These are phyloP conservation scores for Protosalanx chinensis DNA, from an alignment of 2,797 vertebrate species.

Conservation along the genomic window DNA sequence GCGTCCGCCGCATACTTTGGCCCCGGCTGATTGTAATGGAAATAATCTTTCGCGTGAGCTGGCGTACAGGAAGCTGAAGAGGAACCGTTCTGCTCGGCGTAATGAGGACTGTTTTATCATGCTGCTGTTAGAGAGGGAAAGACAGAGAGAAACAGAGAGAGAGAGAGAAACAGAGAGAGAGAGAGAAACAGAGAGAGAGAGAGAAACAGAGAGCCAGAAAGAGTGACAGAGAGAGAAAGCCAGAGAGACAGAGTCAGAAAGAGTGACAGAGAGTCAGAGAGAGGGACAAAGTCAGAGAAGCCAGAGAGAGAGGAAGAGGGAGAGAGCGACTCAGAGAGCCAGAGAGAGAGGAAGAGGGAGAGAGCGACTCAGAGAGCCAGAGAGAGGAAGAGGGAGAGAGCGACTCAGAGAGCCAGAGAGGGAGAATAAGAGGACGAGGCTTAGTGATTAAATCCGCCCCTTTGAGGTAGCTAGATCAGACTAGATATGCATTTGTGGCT, in stretches of 20 bases:
- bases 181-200: background rate
- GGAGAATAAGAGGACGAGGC: background rate
- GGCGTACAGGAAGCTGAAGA: background rate
- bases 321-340: background rate
- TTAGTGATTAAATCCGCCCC: background rate
- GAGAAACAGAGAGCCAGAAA: no score
- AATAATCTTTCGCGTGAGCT: constrained; percentile 44
- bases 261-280: background rate
- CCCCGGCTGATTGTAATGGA: constrained; percentile 69
- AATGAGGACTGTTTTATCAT: constrained; percentile 65
- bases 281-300: background rate
- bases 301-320: constrained; percentile 1
- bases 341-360: constrained; percentile 2
- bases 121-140: constrained; percentile 4
- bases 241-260: no score
- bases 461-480: background rate
- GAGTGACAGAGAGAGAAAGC: no score
- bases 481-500: background rate
- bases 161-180: no score
- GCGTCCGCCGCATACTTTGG: constrained; percentile 65
- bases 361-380: constrained; percentile 1
- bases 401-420: constrained; percentile 5
- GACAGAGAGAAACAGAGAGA: constrained; percentile 1
- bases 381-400: constrained; percentile 11
- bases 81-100: constrained; percentile 49